Percentiles rank a stretch among this genome's conserved stretches.
Conservation (phyloP, 1,140 invertebrate species). For the Bactericera cockerelli region DNA sequence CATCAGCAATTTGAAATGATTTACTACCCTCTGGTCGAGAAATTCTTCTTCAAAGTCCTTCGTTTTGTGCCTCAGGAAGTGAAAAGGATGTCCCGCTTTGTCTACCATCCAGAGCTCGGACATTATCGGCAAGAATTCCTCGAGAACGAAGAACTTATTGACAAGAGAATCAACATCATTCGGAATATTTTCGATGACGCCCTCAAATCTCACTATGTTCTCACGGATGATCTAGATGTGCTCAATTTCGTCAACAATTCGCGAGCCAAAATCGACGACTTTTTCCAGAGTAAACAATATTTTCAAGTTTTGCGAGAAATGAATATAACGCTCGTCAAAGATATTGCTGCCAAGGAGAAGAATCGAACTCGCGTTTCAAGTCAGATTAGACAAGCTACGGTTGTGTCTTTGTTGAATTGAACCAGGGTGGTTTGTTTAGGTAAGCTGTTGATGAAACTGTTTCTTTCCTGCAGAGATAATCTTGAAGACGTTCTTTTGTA, state of each 20-base stretch:
- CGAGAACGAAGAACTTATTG: background rate
- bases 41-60: background rate
- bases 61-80: background rate
- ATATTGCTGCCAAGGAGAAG: too few relatives aligned
- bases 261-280: background rate
- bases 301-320: background rate
- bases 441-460: too few relatives aligned
- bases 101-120: background rate
- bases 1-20: constrained; percentile 1
- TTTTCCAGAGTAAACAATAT: background rate
- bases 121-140: background rate
- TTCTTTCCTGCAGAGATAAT: too few relatives aligned
- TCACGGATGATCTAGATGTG: background rate
- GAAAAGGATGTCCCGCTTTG: background rate
- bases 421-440: too few relatives aligned
- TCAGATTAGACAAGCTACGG: too few relatives aligned
- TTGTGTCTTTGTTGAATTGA: too few relatives aligned
- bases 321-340: background rate
- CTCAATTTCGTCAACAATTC: background rate
- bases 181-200: constrained; percentile 2
- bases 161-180: background rate
- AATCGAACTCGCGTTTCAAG: too few relatives aligned
- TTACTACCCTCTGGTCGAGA: background rate
- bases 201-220: background rate
- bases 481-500: too few relatives aligned